phyloP scores from a whole-genome alignment of 2,797 vertebrate species.

The Pempheris klunzingeri region DNA sequence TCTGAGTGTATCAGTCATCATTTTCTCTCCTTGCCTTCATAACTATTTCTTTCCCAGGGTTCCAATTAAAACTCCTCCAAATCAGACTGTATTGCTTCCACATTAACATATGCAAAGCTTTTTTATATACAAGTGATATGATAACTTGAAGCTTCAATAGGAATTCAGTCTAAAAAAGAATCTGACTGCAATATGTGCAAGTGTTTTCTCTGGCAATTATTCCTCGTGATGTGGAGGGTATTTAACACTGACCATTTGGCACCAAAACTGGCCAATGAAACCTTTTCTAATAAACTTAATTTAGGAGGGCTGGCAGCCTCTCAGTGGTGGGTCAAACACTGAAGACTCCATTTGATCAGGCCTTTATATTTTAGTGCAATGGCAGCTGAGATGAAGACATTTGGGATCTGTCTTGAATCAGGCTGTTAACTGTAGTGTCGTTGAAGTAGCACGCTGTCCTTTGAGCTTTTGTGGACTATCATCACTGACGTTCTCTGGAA shows the following conservation, averaged over 20 bases:
- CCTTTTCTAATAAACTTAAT: slow-evolving; percentile 62
- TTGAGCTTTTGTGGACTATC: slow-evolving; percentile 1
- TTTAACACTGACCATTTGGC: slow-evolving; percentile 53
- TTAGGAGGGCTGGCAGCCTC: slow-evolving; percentile 44
- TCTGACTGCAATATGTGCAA: slow-evolving; percentile 21
- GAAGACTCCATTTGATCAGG: slow-evolving; percentile 41
- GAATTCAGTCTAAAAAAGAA: slow-evolving; percentile 23
- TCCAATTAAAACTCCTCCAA: slow-evolving; percentile 69
- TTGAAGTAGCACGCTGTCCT: not conserved
- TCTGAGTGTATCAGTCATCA: slow-evolving; percentile 62
- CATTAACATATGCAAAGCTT: slow-evolving; percentile 39
- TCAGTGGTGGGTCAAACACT: slow-evolving; percentile 23
- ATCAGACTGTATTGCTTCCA: slow-evolving; percentile 38
- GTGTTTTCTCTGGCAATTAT: slow-evolving; percentile 43
- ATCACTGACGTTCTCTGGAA: not conserved
- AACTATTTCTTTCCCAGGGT: slow-evolving; percentile 54
- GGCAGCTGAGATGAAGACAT: slow-evolving; percentile 31
- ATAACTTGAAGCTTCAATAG: slow-evolving; percentile 24
- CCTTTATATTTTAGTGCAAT: slow-evolving; percentile 47
- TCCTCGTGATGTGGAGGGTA: slow-evolving; percentile 10
- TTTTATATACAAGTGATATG: slow-evolving; percentile 23
- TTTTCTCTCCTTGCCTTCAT: slow-evolving; percentile 56
- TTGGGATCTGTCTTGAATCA: slow-evolving; percentile 18
- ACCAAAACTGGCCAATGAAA: slow-evolving; percentile 42
- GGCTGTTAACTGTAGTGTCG: not conserved